A percentile compares a stretch with the other conserved stretches of the same genome.
phyloP scores from a whole-genome alignment of 2,113 vertebrate species.

The Oncorhynchus kisutch region DNA sequence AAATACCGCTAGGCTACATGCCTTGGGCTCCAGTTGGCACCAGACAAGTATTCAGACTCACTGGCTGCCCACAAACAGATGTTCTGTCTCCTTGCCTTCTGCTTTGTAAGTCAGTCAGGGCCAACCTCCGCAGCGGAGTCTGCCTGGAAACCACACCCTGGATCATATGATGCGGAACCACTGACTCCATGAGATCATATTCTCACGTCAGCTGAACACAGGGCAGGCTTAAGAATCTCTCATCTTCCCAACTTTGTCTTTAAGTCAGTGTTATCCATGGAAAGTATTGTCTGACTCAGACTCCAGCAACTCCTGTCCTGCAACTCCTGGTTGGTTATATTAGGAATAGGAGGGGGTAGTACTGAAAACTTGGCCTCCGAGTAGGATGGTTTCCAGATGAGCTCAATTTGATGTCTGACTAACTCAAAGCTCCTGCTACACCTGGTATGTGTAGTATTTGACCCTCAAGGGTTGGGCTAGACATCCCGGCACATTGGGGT shows the following conservation, averaged over 20 bases:
- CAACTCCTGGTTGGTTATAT: conserved; percentile 32
- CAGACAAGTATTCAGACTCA: conserved; percentile 31
- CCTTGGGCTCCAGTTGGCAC: conserved; percentile 42
- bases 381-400: conserved; percentile 59
- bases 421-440: conserved; percentile 64
- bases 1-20: conserved; percentile 15
- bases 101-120: conserved; percentile 31
- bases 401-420: conserved; percentile 53
- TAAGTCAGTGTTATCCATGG: neutral
- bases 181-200: conserved; percentile 54
- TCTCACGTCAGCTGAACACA: conserved; percentile 36
- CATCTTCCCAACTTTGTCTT: conserved; percentile 7
- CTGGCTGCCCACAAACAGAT: conserved; percentile 52
- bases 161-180: conserved; percentile 46
- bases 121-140: conserved; percentile 1
- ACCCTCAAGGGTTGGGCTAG: conserved; percentile 63
- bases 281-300: conserved; percentile 16
- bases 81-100: conserved; percentile 40
- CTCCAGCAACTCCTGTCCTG: neutral
- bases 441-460: conserved; percentile 67
- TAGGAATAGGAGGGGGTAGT: conserved; percentile 35
- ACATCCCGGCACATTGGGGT: conserved; percentile 57
- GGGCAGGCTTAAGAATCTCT: conserved; percentile 15
- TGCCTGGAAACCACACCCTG: conserved; percentile 37
- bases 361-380: conserved; percentile 15